Conservation (phyloP, 2,888 invertebrate species). For the Cylindroiulus punctatus region DNA sequence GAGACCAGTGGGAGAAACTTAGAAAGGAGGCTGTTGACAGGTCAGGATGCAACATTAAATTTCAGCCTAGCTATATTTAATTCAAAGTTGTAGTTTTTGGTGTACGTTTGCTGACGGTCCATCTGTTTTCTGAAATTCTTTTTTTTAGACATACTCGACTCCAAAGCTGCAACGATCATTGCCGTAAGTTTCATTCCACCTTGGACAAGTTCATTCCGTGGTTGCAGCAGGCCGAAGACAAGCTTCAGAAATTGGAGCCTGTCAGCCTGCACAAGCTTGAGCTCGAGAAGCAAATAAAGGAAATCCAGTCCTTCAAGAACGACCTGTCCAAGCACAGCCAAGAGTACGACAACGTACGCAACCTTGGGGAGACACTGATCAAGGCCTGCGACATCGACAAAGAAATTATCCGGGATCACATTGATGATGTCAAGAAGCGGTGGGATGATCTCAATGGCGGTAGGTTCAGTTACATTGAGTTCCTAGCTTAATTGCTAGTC, state of each 20-base stretch:
- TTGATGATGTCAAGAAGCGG: conserved; percentile 82
- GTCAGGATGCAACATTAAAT: conserved; percentile 60
- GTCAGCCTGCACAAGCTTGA: conserved; percentile 82
- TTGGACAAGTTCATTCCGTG: conserved; percentile 88
- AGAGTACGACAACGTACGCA: conserved; percentile 89
- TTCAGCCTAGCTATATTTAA: too few relatives aligned
- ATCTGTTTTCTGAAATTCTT: not conserved
- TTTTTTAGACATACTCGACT: conserved; percentile 76
- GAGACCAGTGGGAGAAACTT: conserved; percentile 90
- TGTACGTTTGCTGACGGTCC: too few relatives aligned
- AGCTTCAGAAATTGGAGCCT: conserved; percentile 80
- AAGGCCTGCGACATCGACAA: conserved; percentile 90
- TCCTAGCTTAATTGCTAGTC: too few relatives aligned
- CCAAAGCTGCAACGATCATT: conserved; percentile 88
- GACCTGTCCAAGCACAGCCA: conserved; percentile 94
- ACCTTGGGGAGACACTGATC: conserved; percentile 87
- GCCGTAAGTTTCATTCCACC: conserved; percentile 86
- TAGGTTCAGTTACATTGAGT: conserved; percentile 36
- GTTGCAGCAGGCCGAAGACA: conserved; percentile 87
- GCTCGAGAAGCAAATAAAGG: conserved; percentile 86
- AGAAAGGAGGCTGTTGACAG: conserved; percentile 85
- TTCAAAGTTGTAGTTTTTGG: too few relatives aligned
- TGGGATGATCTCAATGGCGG: conserved; percentile 92
- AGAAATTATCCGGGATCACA: conserved; percentile 84
- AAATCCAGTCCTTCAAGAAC: conserved; percentile 86